Evolutionary conservation across 2,113 vertebrate genomes (phyloP), one percentile per base, ranked within the genome.

Genomic region (Turnix velox): DNA sequence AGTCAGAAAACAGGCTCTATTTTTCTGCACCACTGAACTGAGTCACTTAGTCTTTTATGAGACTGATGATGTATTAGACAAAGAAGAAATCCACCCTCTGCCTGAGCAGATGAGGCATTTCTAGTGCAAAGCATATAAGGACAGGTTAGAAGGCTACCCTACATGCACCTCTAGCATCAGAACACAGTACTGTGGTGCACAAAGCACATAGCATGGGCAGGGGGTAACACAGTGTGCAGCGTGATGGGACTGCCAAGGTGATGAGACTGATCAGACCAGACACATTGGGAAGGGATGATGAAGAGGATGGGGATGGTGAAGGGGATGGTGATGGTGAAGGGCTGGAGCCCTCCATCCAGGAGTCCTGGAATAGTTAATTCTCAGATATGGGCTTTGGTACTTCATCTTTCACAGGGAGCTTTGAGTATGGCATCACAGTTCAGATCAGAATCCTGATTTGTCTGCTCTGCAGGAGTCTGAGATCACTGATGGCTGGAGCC

Each of bases 21-120:
- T 91, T 93, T 94, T 93, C 89, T 81, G 46, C 87, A 61, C 42
- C 66, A 62, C 62, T 88, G 84, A 87, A 82, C 23, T 7, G 66
- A 71, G 61, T 68, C 51, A 74, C 67, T 93, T 78, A 75, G 61
- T 39, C 22, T 84, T 88, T 88, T 55, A 45, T 30, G 46, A 93
- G 66, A 87, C 43, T 51, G 78, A 10, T 18, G 35, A 85, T 67
- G 61, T 52, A 67, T 48, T 18, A 72, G 63, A 40, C 67, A 61
- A 72, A 66, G 33, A 31, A 63, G 14, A 66, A 87, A 52, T 6
- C 7, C 35, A 55, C 33, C 43, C 45, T 86, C 45, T 4, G 3
- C 74, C 20, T 87, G 31, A 86, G 72, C 43, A 91, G 65, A 87
- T 20, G 45, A 95, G 79, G 39, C 61, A 73, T 84, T 95, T 94